Evolutionary conservation across 1,140 invertebrate genomes (phyloP), one percentile per base, ranked within the genome.

Genomic region (Ladona fulva): DNA sequence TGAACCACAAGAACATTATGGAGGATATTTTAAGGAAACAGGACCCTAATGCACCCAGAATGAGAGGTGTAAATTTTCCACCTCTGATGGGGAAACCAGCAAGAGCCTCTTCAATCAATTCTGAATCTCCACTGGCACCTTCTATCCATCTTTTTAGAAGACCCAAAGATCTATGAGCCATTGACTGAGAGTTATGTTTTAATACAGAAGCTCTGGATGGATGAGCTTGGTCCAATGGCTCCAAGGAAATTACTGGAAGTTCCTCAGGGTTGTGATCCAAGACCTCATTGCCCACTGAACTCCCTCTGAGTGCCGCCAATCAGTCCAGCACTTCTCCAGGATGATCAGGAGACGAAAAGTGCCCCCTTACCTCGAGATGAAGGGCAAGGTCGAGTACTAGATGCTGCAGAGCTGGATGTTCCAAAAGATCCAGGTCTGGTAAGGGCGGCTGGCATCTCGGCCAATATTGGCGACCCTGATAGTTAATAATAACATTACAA

Each of bases 341-440:
- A 25, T 25, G 76, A 75, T 83, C 82, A 44, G 52, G 52, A 66
- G 52, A 66, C n/a, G 79, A 80, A 83, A 94, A 94, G 83, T 93
- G 90, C 42, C 90, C 88, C 79, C 91, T 88, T 74, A 94, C 94
- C 85, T 97, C 94, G 42, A 97, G 85, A 79, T 93, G 90, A 44
- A 89, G 88, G 12, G 95, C 93, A 78, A 97, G 86, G 83, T 97
- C 95, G 76, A 95, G 86, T 42, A 97, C 89, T 74, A 94, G 89
- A 82, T 93, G 91, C 78, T 93, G 91, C 1, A 98, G 87, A 22
- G 90, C 88, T 11, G 94, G 92, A 83, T 97, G 93, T 80, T 96
- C 94, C 74, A 97, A 88, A n/a, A 98, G 88, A 79, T 97, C 96
- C 59, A 91, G 89, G 79, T 96, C 95, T 14, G 96, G 95, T 79